Base-by-base conservation (phyloP, 2,888 invertebrate genomes). In the Ferdinandea cuprea region DNA sequence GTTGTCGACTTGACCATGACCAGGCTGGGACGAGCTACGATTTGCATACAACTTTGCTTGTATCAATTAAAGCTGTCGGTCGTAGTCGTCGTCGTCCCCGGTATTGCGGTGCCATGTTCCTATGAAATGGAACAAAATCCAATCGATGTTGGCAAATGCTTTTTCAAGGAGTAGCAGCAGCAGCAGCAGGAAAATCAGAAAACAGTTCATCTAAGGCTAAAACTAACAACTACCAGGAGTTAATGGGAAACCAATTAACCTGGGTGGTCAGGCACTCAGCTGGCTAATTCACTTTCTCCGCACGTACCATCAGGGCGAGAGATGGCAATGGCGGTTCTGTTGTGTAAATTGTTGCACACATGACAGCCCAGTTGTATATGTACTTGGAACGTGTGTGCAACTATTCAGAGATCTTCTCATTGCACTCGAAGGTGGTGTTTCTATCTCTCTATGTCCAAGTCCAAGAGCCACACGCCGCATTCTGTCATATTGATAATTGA, bases 171-270 rank as follows among this genome's bases (percentile, higher is more conserved):
- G 35, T 11, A 19, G 37, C n/a, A n/a, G n/a, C n/a, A n/a, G n/a
- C n/a, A n/a, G n/a, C n/a, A n/a, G n/a, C n/a, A n/a, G n/a, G n/a
- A n/a, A 52, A 3, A 35, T 11, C 50, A 56, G 35, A 46, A 17
- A 56, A 50, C 48, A 73, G 68, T 15, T 37, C 21, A 58, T 4
- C 58, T 19, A 19, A 19, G 44, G 19, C 44, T 21, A 19, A 19
- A 72, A 58, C 69, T 71, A 74, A 85, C 78, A 85, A 66, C 72
- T 73, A 83, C 68, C 78, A 74, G 78, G 78, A 86, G 85, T 85
- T 85, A 86, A 86, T 86, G 85, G 86, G 83, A 85, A 86, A 86
- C 85, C 86, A 86, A 86, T 86, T 86, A 86, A 86, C 85, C 83
- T 74, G 84, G 80, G 84, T 79, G 84, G 79, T 69, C 84, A 79